Conservation (phyloP, 2,797 vertebrate species). For the Esox masquinongy region DNA sequence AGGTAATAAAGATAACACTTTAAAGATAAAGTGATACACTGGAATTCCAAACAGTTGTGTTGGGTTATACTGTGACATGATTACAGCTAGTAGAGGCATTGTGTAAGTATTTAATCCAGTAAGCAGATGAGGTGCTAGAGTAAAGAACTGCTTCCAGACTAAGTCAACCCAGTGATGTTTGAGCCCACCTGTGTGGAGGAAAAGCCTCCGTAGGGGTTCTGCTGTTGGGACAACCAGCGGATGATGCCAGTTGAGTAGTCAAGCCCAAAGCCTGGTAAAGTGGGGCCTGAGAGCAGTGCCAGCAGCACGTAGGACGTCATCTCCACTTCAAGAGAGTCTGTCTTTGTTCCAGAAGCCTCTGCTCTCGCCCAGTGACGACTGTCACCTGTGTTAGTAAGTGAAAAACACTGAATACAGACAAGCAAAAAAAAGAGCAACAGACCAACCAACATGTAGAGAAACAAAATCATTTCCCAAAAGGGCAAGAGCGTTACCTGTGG, state of each 20-base stretch:
- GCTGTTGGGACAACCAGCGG: conserved; percentile 78
- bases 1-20: neutral
- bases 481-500: conserved; percentile 35
- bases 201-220: conserved; percentile 84
- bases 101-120: neutral
- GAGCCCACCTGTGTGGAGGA: conserved; percentile 85
- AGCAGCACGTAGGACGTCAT: conserved; percentile 81
- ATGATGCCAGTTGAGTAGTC: conserved; percentile 70
- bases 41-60: neutral
- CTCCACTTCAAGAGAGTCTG: conserved; percentile 82
- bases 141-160: neutral
- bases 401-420: neutral
- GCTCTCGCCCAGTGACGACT: conserved; percentile 64
- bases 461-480: neutral
- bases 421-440: neutral
- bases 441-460: neutral
- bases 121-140: neutral
- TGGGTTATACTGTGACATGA: neutral
- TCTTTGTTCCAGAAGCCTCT: conserved; percentile 24
- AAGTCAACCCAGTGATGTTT: neutral
- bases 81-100: neutral
- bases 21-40: neutral
- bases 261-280: conserved; percentile 60
- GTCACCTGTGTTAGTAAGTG: conserved; percentile 45
- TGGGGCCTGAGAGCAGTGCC: conserved; percentile 75